Evolutionary conservation across 2,888 invertebrate species (phyloP), one percentile per base, ranked within the genome.

Genomic region (Scotopteryx bipunctaria): DNA sequence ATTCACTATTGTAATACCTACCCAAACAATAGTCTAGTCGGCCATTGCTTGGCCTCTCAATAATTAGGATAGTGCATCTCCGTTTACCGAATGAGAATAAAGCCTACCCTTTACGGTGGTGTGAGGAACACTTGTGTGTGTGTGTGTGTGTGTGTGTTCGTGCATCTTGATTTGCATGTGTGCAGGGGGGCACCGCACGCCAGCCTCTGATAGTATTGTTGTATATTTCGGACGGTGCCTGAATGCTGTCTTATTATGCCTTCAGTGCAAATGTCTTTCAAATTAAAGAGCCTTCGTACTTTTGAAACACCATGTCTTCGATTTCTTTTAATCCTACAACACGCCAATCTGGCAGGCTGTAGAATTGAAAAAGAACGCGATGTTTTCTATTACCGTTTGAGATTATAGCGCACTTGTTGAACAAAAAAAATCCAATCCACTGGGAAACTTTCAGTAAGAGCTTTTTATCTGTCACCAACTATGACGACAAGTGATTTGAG

Each of bases 31-130:
- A 73, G 78, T 65, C 66, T 63, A 73, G 65, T 69, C 55, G 55
- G 43, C 51, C 53, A 56, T 73, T 76, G 78, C 73, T 76, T 73
- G 70, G 76, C 73, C 80, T 81, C 79, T 81, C 85, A 85, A 88
- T 88, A 86, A 88, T 85, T 86, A 84, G 92, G 92, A 76, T 91
- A 94, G 94, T 93, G 92, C 95, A 95, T 91, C 92, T 85, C 78
- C 74, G 79, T 78, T 78, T 78, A 76, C 80, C 75, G 81, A 92
- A 80, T 82, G 86, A 79, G 86, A 83, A 86, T 85, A 85, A 86
- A 86, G 86, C 87, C 85, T 80, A 76, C 73, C 81, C 81, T 80
- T 85, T 83, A 81, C 77, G 64, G 73, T 78, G 79, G 73, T 77
- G 81, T 72, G 78, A 61, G 72, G 47, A 66, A 69, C 71, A 69